Percentiles rank a stretch among this genome's conserved stretches.
These are phyloP conservation scores for Crotalus viridis DNA, from an alignment of 2,113 vertebrate genomes.

Conservation along the genomic window DNA sequence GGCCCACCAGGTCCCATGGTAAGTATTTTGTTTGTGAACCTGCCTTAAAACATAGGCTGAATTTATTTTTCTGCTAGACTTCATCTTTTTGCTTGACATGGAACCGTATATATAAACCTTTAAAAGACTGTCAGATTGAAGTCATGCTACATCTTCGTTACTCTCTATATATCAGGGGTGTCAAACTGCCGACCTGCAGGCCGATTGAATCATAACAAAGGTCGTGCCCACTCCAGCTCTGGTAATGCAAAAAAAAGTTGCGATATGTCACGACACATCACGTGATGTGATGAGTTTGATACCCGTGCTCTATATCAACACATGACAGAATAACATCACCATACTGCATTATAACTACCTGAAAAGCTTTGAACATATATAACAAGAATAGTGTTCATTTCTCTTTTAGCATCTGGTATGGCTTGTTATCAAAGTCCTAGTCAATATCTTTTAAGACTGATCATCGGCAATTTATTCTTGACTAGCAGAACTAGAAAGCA, in stretches of 20 bases:
- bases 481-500: background rate
- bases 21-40: slow-evolving; percentile 52
- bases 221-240: too few species aligned
- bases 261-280: too few species aligned
- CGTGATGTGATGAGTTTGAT: too few species aligned
- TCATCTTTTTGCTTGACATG: background rate
- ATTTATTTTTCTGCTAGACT: background rate
- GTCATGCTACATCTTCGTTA: background rate
- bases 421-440: background rate
- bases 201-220: too few species aligned
- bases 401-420: background rate
- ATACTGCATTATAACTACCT: background rate
- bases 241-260: too few species aligned
- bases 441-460: background rate
- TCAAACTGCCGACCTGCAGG: too few species aligned
- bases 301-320: background rate
- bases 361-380: background rate
- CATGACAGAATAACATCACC: background rate
- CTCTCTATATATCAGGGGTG: too few species aligned
- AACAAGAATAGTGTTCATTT: background rate
- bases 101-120: background rate
- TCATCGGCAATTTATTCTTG: background rate
- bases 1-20: slow-evolving; percentile 96
- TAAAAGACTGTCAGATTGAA: background rate
- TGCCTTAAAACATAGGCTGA: background rate